phyloP scores from a whole-genome alignment of 2,113 vertebrate species.

The Ceratotherium simum region DNA sequence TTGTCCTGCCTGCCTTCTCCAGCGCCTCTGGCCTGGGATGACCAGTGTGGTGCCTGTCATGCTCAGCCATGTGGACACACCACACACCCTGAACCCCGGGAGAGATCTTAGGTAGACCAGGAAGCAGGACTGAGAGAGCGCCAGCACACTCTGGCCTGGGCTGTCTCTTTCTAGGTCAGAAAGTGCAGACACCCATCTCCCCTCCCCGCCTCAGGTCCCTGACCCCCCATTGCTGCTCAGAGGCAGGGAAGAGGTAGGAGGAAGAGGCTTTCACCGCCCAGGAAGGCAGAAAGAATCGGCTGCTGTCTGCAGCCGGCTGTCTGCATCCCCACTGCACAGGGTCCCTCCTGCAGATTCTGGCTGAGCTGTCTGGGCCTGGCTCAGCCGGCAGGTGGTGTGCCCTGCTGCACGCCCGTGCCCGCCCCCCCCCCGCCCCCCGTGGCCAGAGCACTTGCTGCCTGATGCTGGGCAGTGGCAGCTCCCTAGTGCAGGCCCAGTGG shows the following conservation, averaged over 20 bases:
- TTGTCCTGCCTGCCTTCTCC: background rate
- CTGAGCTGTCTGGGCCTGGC: background rate
- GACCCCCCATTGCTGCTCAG: background rate
- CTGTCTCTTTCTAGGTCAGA: background rate
- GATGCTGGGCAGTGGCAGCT: background rate
- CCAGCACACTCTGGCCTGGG: no score
- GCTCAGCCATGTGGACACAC: background rate
- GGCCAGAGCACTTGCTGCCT: accelerated
- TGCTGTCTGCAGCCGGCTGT: accelerated
- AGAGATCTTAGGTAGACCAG: background rate
- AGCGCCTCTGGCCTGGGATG: background rate
- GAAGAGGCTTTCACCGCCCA: background rate
- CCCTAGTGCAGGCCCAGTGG: background rate
- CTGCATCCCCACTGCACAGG: background rate
- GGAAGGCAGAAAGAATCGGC: background rate
- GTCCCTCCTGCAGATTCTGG: background rate
- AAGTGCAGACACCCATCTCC: background rate
- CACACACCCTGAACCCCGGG: background rate
- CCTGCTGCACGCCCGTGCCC: accelerated
- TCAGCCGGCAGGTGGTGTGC: accelerated
- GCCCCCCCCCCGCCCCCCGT: background rate
- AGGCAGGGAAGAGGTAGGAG: background rate
- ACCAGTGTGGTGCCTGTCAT: background rate
- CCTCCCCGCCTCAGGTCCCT: no score
- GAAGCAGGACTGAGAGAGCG: accelerated